phyloP scores from a whole-genome alignment of 1,140 invertebrate genomes.

The Thaumetopoea pityocampa region DNA sequence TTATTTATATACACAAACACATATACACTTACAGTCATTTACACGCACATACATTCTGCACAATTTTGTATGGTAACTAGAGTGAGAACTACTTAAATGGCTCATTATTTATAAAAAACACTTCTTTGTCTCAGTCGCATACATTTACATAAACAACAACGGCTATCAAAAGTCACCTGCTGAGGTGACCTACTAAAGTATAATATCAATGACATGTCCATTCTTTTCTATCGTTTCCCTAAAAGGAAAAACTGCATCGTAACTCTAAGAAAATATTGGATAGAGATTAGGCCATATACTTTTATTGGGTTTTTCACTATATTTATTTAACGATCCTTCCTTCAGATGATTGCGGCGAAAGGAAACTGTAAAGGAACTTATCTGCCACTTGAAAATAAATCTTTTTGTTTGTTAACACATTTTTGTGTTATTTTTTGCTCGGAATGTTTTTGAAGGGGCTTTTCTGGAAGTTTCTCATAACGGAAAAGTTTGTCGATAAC shows the following conservation, averaged over 20 bases:
- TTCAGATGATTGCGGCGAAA: conserved; percentile 22
- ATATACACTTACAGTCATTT: no score
- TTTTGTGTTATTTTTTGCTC: conserved; percentile 47
- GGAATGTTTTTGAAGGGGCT: conserved; percentile 1
- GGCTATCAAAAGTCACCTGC: no score
- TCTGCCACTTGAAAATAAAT: conserved; percentile 62
- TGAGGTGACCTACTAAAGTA: not conserved
- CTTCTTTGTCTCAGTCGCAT: no score
- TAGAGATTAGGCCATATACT: conserved; percentile 72
- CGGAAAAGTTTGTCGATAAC: conserved; percentile 16
- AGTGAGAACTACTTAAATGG: no score
- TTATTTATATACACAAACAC: no score
- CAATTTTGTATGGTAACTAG: no score
- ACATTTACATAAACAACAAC: no score
- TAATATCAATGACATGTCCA: conserved; percentile 23
- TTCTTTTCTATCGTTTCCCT: conserved; percentile 17
- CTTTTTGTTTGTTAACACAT: conserved; percentile 71
- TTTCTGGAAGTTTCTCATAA: conserved; percentile 17
- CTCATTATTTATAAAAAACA: no score
- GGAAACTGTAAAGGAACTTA: conserved; percentile 53
- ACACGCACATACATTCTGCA: no score
- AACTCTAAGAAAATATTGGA: conserved; percentile 71
- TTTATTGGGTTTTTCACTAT: conserved; percentile 69
- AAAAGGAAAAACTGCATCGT: conserved; percentile 61
- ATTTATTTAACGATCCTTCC: conserved; percentile 64